Conservation (phyloP, 2,797 vertebrate genomes). For the Heteromormyrus szaboi region DNA sequence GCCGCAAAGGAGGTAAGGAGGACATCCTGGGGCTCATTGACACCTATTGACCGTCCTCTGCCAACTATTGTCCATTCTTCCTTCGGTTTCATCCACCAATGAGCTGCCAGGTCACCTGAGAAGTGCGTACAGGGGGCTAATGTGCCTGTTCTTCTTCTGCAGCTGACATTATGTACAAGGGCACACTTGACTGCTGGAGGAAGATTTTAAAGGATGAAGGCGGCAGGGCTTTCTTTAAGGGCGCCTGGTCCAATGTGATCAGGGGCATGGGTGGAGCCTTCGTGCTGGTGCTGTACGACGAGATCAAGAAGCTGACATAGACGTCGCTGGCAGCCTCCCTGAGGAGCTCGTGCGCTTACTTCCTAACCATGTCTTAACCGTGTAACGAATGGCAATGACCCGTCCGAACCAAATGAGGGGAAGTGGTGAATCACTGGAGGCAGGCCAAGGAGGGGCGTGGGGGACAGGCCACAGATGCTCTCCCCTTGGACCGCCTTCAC, state of each 20-base stretch:
- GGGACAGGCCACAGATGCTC: slow-evolving; percentile 33
- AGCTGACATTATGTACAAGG: slow-evolving; percentile 98
- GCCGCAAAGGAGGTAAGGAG: slow-evolving; percentile 88
- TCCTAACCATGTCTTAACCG: slow-evolving; percentile 61
- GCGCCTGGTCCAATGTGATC: slow-evolving; percentile 97
- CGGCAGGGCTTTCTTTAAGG: slow-evolving; percentile 90
- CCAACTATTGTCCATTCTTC: neutral
- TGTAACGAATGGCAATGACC: slow-evolving; percentile 62
- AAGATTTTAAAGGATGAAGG: slow-evolving; percentile 96
- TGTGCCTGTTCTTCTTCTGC: slow-evolving; percentile 45
- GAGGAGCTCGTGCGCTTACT: slow-evolving; percentile 39
- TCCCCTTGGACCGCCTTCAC: slow-evolving; percentile 53
- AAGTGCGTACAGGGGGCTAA: neutral
- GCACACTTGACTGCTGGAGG: slow-evolving; percentile 96
- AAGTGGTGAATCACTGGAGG: slow-evolving; percentile 32
- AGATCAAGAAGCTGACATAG: slow-evolving; percentile 93
- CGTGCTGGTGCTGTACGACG: slow-evolving; percentile 97
- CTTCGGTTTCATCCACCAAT: neutral
- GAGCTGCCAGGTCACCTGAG: neutral
- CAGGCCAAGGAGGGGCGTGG: slow-evolving; percentile 39
- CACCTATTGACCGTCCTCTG: neutral
- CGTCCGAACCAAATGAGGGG: slow-evolving; percentile 59
- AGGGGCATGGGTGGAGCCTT: slow-evolving; percentile 98
- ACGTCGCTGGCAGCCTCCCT: slow-evolving; percentile 41
- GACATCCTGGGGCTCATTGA: neutral